A percentile compares a stretch with the other conserved stretches of the same genome.
These are phyloP conservation scores for Tyria jacobaeae DNA, from an alignment of 2,888 invertebrate species.

Conservation along the genomic window DNA sequence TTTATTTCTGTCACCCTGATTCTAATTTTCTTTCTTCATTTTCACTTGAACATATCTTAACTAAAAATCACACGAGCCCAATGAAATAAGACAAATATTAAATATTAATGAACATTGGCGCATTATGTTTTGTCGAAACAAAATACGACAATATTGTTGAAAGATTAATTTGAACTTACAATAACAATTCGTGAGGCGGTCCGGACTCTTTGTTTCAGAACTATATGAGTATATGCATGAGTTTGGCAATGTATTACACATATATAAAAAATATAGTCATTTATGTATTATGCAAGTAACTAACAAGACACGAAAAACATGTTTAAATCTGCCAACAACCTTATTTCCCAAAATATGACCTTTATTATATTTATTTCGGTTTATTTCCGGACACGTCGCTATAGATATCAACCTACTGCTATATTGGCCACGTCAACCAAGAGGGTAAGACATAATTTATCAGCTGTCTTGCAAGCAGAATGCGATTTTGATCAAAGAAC, in stretches of 20 bases:
- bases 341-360: not conserved
- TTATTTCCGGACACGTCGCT: not conserved
- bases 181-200: conserved; percentile 22
- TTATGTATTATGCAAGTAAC: not conserved
- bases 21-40: not conserved
- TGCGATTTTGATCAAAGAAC: conserved; percentile 40
- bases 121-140: conserved; percentile 58
- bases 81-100: conserved; percentile 21
- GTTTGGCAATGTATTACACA: not conserved
- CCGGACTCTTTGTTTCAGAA: conserved; percentile 34
- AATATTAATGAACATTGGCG: conserved; percentile 59
- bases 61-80: conserved; percentile 5
- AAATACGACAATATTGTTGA: conserved; percentile 64
- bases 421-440: conserved; percentile 16
- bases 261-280: not conserved
- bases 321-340: not conserved
- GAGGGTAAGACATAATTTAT: conserved; percentile 30
- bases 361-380: not conserved
- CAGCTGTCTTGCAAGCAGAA: conserved; percentile 29
- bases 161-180: conserved; percentile 27
- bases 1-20: not conserved
- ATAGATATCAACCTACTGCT: conserved; percentile 9
- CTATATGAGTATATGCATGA: not conserved
- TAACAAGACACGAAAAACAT: not conserved
- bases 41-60: not conserved